phyloP scores from a whole-genome alignment of 2,797 vertebrate species.

The Vipera ursinii region DNA sequence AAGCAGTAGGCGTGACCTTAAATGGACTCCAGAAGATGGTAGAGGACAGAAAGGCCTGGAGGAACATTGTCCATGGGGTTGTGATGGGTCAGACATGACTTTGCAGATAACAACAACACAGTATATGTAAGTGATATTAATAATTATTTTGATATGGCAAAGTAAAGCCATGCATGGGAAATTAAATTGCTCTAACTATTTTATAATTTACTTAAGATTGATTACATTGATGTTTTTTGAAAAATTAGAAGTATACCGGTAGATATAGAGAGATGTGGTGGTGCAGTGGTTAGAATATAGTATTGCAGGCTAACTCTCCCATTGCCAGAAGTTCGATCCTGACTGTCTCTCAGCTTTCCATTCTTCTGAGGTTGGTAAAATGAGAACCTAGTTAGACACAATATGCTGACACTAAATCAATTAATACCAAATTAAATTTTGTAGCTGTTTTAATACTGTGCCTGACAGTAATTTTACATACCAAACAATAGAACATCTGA shows the following conservation, averaged over 20 bases:
- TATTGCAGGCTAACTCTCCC: not conserved
- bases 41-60: no score
- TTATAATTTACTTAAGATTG: conserved; percentile 32
- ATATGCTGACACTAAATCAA: not conserved
- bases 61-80: no score
- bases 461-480: no score
- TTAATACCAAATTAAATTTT: not conserved
- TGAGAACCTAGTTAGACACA: not conserved
- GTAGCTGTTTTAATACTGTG: not conserved
- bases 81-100: no score
- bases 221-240: conserved; percentile 7
- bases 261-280: not conserved
- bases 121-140: not conserved
- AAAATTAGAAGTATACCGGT: not conserved
- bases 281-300: not conserved
- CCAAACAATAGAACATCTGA: no score
- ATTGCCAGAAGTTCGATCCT: not conserved
- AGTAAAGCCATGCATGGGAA: not conserved
- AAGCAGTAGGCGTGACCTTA: no score
- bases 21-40: no score
- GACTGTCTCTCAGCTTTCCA: not conserved
- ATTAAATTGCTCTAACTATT: not conserved
- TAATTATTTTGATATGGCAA: not conserved
- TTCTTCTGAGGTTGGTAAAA: not conserved
- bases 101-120: no score